These are phyloP conservation scores for Whitmania pigra DNA, from an alignment of 1,140 invertebrate species.

Conservation along the genomic window DNA sequence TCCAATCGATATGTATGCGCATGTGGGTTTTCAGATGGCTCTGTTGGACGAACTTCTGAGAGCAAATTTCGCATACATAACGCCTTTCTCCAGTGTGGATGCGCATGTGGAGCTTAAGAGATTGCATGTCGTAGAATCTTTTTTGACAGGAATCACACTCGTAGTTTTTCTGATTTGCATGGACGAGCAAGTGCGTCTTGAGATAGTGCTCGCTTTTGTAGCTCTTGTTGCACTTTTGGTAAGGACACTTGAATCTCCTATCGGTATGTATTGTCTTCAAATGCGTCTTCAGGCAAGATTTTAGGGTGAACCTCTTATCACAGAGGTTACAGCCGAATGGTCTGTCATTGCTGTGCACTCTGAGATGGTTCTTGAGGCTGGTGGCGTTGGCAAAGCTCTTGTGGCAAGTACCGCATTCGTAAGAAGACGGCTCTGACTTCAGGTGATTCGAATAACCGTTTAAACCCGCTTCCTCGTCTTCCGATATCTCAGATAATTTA, in stretches of 20 bases:
- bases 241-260: slow-evolving; percentile 5
- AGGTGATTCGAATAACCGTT: background rate
- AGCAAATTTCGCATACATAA: slow-evolving; percentile 25
- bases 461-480: background rate
- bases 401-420: slow-evolving; percentile 14
- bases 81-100: slow-evolving; percentile 26
- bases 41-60: slow-evolving; percentile 20
- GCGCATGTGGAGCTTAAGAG: slow-evolving; percentile 29
- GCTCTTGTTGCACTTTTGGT: background rate
- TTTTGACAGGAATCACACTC: slow-evolving; percentile 22
- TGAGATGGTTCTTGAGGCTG: slow-evolving; percentile 14
- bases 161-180: slow-evolving; percentile 80
- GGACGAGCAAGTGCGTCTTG: slow-evolving; percentile 68
- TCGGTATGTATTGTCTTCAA: slow-evolving; percentile 14
- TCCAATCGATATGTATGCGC: slow-evolving; percentile 26
- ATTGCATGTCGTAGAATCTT: slow-evolving; percentile 19
- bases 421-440: background rate
- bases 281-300: slow-evolving; percentile 20
- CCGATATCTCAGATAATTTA: background rate
- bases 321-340: slow-evolving; percentile 10
- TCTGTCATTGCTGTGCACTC: slow-evolving; percentile 14
- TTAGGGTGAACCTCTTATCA: slow-evolving; percentile 21
- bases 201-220: slow-evolving; percentile 16
- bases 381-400: slow-evolving; percentile 11
- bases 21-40: slow-evolving; percentile 23